These are phyloP conservation scores for Eupsilia transversa DNA, from an alignment of 2,888 invertebrate species.

Conservation along the genomic window DNA sequence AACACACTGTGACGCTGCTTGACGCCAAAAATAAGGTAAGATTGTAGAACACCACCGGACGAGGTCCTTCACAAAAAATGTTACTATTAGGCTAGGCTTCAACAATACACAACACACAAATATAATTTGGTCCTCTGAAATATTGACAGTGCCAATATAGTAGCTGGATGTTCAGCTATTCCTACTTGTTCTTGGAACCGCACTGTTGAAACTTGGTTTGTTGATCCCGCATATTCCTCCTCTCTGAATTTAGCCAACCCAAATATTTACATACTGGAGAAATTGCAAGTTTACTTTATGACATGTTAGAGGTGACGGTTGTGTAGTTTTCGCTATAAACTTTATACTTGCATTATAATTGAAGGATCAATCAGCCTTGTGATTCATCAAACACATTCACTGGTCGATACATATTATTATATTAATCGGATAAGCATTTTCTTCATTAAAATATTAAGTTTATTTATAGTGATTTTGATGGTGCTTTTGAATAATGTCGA, in stretches of 20 bases:
- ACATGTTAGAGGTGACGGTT: background rate
- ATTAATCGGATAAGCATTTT: background rate
- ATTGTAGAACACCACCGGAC: no score
- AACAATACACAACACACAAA: background rate
- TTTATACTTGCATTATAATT: background rate
- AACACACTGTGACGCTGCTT: background rate
- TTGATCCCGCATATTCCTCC: slow-evolving; percentile 29
- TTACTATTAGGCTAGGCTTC: background rate
- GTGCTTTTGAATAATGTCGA: background rate
- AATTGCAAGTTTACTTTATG: slow-evolving; percentile 4
- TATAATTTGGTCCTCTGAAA: background rate
- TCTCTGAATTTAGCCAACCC: slow-evolving; percentile 14
- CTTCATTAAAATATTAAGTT: background rate
- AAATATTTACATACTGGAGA: slow-evolving; percentile 35
- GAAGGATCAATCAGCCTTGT: background rate
- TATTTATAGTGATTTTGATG: background rate
- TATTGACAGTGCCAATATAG: background rate
- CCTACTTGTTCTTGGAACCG: slow-evolving; percentile 4
- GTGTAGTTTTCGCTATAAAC: background rate
- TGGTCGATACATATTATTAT: background rate
- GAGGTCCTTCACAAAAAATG: background rate
- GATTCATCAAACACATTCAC: background rate
- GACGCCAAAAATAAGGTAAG: background rate
- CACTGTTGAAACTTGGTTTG: slow-evolving; percentile 23
- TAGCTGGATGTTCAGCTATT: background rate